These are phyloP conservation scores for Atta colombica DNA, from an alignment of 1,140 invertebrate species.

Conservation along the genomic window DNA sequence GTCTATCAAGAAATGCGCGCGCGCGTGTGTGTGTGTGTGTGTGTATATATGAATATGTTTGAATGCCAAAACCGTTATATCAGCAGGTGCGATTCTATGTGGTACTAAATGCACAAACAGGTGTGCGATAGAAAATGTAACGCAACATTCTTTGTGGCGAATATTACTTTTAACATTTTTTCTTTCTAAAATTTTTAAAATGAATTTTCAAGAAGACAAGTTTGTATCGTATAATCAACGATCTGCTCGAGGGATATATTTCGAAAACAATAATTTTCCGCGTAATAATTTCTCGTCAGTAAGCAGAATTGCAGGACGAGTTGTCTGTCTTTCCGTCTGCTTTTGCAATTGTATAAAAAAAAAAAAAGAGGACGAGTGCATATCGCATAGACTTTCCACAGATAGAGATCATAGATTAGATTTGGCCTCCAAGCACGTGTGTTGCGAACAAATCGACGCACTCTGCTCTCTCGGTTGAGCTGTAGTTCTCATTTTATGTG, in stretches of 20 bases:
- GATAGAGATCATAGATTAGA: slow-evolving; percentile 50
- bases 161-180: neutral
- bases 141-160: slow-evolving; percentile 1
- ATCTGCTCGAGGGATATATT: slow-evolving; percentile 2
- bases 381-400: slow-evolving; percentile 45
- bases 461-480: slow-evolving; percentile 11
- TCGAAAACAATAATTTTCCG: neutral
- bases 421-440: slow-evolving; percentile 57
- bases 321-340: neutral
- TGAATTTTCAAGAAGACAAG: neutral
- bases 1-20: neutral
- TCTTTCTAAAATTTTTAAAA: neutral
- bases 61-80: slow-evolving; percentile 2
- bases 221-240: neutral
- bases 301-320: slow-evolving; percentile 21
- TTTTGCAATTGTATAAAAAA: slow-evolving; percentile 36
- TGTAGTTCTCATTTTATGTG: neutral
- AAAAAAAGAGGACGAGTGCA: neutral
- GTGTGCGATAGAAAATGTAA: slow-evolving; percentile 18
- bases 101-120: slow-evolving; percentile 28
- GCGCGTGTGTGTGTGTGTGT: too few species aligned
- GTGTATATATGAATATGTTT: neutral
- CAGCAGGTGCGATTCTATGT: neutral
- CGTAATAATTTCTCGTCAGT: slow-evolving; percentile 3
- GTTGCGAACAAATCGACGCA: slow-evolving; percentile 40